These are phyloP conservation scores for Peromyscus melanophrys DNA, from an alignment of 2,797 vertebrate species.

Conservation along the genomic window DNA sequence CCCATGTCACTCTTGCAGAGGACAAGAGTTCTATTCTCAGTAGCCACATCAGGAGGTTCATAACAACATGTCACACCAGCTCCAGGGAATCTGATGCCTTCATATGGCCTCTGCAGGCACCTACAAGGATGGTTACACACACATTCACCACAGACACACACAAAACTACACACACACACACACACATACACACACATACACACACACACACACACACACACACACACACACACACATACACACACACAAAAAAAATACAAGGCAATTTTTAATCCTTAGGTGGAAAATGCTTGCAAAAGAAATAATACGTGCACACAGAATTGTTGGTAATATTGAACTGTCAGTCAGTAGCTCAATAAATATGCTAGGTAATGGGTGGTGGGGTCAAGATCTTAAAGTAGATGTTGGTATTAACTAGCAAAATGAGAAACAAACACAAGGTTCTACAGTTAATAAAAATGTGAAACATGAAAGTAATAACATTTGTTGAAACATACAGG, in stretches of 20 bases:
- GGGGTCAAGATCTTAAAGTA: not conserved
- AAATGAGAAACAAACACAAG: not conserved
- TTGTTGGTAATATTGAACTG: not conserved
- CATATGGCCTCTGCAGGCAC: not conserved
- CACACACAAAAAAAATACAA: not conserved
- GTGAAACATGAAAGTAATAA: not conserved
- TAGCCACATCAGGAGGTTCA: not conserved
- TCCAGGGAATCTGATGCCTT: not conserved
- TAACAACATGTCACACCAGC: not conserved
- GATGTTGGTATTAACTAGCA: not conserved
- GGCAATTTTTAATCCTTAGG: not conserved
- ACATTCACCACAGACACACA: not conserved
- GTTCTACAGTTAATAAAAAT: constrained; percentile 3
- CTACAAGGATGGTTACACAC: not conserved
- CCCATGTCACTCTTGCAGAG: not conserved
- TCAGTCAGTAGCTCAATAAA: constrained; percentile 25
- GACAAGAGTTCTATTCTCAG: not conserved
- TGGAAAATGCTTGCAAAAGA: not conserved
- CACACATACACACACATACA: not conserved
- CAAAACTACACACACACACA: not conserved
- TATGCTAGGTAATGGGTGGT: not conserved
- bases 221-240: not conserved
- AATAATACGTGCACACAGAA: not conserved
- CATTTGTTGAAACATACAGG: not conserved
- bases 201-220: not conserved